phyloP scores from a whole-genome alignment of 2,888 invertebrate species.

The Ptilodon capucinus region DNA sequence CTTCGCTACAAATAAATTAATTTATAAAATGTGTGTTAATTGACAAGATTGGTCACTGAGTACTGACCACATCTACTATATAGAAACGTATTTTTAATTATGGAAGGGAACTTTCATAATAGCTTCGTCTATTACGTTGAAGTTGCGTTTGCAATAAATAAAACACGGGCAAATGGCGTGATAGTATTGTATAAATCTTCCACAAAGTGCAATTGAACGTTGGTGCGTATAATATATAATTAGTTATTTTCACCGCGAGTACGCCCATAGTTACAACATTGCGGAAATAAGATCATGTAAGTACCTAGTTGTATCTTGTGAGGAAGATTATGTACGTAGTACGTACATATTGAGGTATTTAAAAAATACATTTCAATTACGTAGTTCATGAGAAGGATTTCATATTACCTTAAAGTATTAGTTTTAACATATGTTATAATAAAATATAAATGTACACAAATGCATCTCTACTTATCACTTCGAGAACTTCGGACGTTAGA shows the following conservation, averaged over 20 bases:
- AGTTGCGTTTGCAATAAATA: slow-evolving; percentile 2
- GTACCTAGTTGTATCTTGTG: too few species aligned
- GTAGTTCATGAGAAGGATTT: too few species aligned
- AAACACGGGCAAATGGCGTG: slow-evolving; percentile 22
- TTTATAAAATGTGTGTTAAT: not conserved
- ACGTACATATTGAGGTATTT: too few species aligned
- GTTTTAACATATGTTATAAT: too few species aligned
- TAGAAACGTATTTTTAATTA: not conserved
- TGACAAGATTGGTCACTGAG: not conserved
- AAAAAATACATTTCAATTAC: too few species aligned
- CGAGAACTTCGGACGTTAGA: too few species aligned
- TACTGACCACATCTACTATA: too few species aligned
- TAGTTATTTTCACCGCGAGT: slow-evolving; percentile 14
- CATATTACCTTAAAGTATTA: too few species aligned
- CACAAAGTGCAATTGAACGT: slow-evolving; percentile 11
- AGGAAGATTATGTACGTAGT: too few species aligned
- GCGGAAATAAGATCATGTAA: too few species aligned
- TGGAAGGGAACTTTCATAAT: not conserved
- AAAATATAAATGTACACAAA: too few species aligned
- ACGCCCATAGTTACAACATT: not conserved
- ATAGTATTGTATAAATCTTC: slow-evolving; percentile 25
- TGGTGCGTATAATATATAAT: slow-evolving; percentile 15
- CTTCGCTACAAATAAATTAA: not conserved
- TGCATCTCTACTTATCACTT: too few species aligned
- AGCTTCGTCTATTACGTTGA: slow-evolving; percentile 1